A percentile compares a stretch with the other conserved stretches of the same genome.
These are phyloP conservation scores for Collichthys lucidus DNA, from an alignment of 2,113 vertebrate genomes.

Conservation along the genomic window DNA sequence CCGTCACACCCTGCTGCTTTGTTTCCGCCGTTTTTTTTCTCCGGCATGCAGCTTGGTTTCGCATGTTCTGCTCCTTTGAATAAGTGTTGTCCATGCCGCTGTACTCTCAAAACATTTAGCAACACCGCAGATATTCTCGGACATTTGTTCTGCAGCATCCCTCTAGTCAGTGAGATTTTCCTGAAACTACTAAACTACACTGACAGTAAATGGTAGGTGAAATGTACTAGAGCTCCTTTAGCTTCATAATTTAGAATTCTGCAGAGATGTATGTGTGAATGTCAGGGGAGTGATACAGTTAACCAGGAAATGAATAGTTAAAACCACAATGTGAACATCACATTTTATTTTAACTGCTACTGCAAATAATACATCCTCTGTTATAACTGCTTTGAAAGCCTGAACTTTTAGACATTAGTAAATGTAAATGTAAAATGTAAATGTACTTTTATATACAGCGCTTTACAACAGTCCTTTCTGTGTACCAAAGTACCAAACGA, in stretches of 20 bases:
- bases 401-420: neutral
- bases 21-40: conserved; percentile 6
- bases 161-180: neutral
- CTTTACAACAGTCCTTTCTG: too few species aligned
- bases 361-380: neutral
- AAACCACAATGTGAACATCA: neutral
- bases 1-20: conserved; percentile 34
- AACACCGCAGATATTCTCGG: neutral
- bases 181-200: too few species aligned
- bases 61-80: conserved; percentile 11
- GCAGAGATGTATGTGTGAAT: neutral
- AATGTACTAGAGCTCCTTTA: conserved; percentile 2
- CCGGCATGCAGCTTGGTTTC: neutral
- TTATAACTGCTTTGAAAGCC: neutral
- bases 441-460: too few species aligned
- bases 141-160: neutral
- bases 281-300: neutral
- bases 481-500: too few species aligned
- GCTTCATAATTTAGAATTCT: conserved; percentile 5
- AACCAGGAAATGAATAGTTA: conserved; percentile 9
- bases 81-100: neutral
- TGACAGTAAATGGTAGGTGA: neutral
- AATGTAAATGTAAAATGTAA: too few species aligned
- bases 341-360: neutral
- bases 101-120: neutral